These are phyloP conservation scores for Perodicticus potto DNA, from an alignment of 2,797 vertebrate genomes.

Conservation along the genomic window DNA sequence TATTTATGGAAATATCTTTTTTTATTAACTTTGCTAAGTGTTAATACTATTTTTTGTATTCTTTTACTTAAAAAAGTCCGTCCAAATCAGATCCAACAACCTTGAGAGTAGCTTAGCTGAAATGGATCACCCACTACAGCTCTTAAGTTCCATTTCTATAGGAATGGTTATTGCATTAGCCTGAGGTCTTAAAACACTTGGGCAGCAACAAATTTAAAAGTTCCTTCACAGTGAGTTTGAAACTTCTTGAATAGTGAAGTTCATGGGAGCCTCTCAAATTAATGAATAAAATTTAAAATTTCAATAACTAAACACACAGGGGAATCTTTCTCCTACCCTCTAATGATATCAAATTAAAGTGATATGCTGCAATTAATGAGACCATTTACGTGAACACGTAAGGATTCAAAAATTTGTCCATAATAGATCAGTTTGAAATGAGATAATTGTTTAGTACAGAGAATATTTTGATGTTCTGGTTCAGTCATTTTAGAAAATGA, in stretches of 20 bases:
- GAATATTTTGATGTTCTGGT: background rate
- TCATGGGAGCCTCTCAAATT: conserved; percentile 29
- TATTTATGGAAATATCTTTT: background rate
- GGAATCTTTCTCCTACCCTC: background rate
- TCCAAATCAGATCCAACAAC: background rate
- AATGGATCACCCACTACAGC: background rate
- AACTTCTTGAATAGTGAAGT: conserved; percentile 2
- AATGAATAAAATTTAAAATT: conserved; percentile 48
- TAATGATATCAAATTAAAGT: conserved; percentile 62
- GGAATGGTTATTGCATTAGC: background rate
- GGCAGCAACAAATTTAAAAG: background rate
- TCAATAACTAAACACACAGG: conserved; percentile 28
- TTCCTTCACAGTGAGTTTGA: conserved; percentile 24
- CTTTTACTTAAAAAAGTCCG: background rate
- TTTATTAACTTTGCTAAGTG: background rate
- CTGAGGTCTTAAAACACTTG: conserved; percentile 17
- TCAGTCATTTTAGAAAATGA: conserved; percentile 43
- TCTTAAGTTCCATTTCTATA: conserved; percentile 5
- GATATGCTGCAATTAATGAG: conserved; percentile 42
- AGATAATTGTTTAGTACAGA: conserved; percentile 41
- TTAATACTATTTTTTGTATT: background rate
- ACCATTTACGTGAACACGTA: conserved; percentile 18
- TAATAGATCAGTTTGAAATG: conserved; percentile 45
- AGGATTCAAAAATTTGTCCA: background rate
- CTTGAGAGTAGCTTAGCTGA: background rate